A percentile compares a stretch with the other conserved stretches of the same genome.
Conservation (phyloP, 1,140 invertebrate genomes). For the Drosophila repletoides region DNA sequence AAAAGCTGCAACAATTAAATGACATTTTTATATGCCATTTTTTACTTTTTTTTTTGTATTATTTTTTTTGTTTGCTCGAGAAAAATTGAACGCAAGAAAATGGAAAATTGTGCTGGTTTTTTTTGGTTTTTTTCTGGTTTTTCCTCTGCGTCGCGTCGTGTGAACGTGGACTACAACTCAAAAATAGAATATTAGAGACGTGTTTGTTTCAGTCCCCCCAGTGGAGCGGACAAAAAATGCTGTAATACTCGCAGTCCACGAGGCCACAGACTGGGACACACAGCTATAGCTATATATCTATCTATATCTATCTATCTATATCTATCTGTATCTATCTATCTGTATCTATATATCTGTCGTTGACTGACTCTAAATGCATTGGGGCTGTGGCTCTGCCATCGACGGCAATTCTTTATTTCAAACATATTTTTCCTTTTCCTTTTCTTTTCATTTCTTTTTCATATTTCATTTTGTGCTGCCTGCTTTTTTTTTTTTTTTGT, state of each 20-base stretch:
- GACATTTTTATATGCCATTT: conserved; percentile 56
- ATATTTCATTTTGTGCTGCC: conserved; percentile 43
- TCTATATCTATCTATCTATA: conserved; percentile 27
- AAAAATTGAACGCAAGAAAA: neutral
- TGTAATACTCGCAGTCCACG: conserved; percentile 64
- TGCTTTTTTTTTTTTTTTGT: neutral
- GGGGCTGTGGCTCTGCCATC: conserved; percentile 39
- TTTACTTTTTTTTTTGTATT: conserved; percentile 1
- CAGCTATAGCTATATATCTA: conserved; percentile 49
- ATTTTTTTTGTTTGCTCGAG: conserved; percentile 8
- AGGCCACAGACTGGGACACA: conserved; percentile 47
- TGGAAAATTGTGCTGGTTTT: conserved; percentile 15
- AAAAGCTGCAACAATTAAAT: conserved; percentile 75
- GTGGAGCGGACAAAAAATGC: conserved; percentile 58
- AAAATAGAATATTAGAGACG: conserved; percentile 78
- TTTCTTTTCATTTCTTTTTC: conserved; percentile 37
- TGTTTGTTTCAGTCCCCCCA: conserved; percentile 30
- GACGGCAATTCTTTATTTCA: conserved; percentile 44
- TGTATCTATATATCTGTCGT: conserved; percentile 47
- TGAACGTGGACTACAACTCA: conserved; percentile 64
- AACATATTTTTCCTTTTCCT: conserved; percentile 54
- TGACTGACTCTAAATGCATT: conserved; percentile 26
- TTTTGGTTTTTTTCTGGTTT: too few relatives aligned
- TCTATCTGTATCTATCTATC: conserved; percentile 23
- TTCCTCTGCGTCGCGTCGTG: too few relatives aligned